Conservation (phyloP, 2,797 vertebrate species). For the Eulemur rubriventer region DNA sequence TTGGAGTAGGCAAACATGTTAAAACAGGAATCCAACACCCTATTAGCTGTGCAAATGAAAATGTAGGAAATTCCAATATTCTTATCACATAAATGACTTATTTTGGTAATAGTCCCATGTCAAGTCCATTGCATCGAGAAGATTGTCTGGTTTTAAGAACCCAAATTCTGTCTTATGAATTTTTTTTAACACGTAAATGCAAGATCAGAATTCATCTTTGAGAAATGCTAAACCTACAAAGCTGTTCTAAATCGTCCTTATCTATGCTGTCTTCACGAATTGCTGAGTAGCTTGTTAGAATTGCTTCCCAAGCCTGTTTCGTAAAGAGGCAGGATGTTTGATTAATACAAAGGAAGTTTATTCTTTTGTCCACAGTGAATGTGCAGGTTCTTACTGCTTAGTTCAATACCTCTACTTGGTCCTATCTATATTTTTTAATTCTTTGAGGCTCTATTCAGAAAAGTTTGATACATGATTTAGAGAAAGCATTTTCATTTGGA, state of each 20-base stretch:
- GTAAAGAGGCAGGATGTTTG: not conserved
- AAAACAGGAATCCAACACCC: not conserved
- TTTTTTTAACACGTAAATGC: not conserved
- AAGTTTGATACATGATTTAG: not conserved
- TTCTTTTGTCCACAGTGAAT: not conserved
- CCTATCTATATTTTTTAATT: not conserved
- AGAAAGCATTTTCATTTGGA: not conserved
- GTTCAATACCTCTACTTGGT: not conserved
- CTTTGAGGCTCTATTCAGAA: not conserved
- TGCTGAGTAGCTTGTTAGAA: not conserved
- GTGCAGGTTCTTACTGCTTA: not conserved
- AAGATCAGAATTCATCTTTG: not conserved
- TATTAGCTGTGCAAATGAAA: not conserved
- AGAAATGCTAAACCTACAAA: not conserved
- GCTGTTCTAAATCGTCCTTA: not conserved
- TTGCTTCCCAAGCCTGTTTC: not conserved
- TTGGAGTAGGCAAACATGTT: not conserved
- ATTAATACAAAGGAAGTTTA: not conserved
- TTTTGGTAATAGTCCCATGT: not conserved
- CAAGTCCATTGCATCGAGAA: not conserved
- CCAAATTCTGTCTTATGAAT: not conserved
- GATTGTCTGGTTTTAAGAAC: not conserved
- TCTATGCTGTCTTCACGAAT: not conserved
- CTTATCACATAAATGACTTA: not conserved
- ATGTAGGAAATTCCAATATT: not conserved